A percentile compares a stretch with the other conserved stretches of the same genome.
Conservation (phyloP, 2,113 vertebrate genomes). For the Chaenocephalus aceratus region DNA sequence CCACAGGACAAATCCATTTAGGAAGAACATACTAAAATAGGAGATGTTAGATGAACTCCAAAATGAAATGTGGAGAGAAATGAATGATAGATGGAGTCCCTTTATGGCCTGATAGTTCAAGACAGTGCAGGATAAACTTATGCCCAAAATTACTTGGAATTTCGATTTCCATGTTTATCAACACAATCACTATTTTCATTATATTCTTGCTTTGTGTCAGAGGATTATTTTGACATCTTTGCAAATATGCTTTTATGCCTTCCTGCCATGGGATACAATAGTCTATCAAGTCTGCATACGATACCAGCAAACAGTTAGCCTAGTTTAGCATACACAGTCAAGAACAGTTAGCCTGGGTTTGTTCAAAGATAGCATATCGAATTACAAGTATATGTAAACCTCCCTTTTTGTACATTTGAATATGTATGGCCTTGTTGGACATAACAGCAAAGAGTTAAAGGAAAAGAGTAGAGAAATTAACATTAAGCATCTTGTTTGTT, state of each 20-base stretch:
- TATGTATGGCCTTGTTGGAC: neutral
- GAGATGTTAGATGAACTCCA: conserved; percentile 65
- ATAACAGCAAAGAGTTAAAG: neutral
- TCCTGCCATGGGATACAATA: neutral
- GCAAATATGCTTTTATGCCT: neutral
- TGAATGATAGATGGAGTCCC: conserved; percentile 34
- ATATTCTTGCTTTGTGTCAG: neutral
- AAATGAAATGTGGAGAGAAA: conserved; percentile 49
- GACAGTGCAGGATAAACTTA: conserved; percentile 40
- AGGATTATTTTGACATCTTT: conserved; percentile 4
- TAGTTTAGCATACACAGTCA: neutral
- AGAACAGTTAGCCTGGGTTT: neutral
- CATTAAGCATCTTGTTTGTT: neutral
- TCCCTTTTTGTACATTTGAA: too few species aligned
- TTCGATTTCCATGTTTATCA: conserved; percentile 34
- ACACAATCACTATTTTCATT: conserved; percentile 4
- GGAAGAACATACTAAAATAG: conserved; percentile 82
- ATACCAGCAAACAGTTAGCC: neutral
- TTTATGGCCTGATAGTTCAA: conserved; percentile 13
- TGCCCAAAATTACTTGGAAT: conserved; percentile 55
- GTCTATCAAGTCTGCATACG: neutral
- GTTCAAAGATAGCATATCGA: neutral
- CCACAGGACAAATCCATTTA: conserved; percentile 57
- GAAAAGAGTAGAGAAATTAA: neutral
- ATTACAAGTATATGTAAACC: neutral